Evolutionary conservation across 2,888 invertebrate species (phyloP).

Genomic region (Pollenia amentaria): DNA sequence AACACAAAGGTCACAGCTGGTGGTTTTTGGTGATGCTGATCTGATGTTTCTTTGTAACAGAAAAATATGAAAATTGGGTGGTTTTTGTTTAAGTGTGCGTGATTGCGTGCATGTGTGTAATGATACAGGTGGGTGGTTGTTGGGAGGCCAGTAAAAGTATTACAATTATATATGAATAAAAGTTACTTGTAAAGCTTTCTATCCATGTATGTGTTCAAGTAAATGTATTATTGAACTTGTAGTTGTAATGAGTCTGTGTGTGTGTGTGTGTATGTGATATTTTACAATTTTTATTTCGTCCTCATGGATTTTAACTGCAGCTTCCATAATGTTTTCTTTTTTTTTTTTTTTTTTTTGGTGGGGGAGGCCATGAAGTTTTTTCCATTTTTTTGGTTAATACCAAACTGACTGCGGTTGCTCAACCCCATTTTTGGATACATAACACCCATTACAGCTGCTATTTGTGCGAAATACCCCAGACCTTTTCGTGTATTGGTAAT

Average conservation of each 20-base stretch:
- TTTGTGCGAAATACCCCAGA: background rate
- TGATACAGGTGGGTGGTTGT: conserved; percentile 51
- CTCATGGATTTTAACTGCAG: conserved; percentile 55
- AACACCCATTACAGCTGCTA: conserved; percentile 52
- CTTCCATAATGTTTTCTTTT: conserved; percentile 55
- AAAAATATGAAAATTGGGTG: conserved; percentile 1
- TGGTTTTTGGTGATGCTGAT: conserved; percentile 65
- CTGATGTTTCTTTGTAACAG: conserved; percentile 35
- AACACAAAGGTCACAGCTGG: conserved; percentile 77
- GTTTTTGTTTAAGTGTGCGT: background rate
- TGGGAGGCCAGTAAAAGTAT: background rate
- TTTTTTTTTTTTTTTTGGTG: conserved; percentile 4
- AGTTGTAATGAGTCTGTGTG: background rate
- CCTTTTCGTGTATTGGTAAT: conserved; percentile 40
- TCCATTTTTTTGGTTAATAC: conserved; percentile 18
- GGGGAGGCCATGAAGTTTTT: conserved; percentile 18
- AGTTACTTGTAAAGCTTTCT: conserved; percentile 5
- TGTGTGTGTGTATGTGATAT: conserved; percentile 25
- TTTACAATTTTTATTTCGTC: conserved; percentile 45
- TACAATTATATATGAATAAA: conserved; percentile 3
- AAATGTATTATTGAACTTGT: background rate
- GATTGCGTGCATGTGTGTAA: too few relatives aligned
- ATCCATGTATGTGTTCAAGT: background rate
- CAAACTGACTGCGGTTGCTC: conserved; percentile 74
- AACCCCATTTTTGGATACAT: conserved; percentile 59